Conservation (phyloP, 2,888 invertebrate genomes). For the Neoascia interrupta region DNA sequence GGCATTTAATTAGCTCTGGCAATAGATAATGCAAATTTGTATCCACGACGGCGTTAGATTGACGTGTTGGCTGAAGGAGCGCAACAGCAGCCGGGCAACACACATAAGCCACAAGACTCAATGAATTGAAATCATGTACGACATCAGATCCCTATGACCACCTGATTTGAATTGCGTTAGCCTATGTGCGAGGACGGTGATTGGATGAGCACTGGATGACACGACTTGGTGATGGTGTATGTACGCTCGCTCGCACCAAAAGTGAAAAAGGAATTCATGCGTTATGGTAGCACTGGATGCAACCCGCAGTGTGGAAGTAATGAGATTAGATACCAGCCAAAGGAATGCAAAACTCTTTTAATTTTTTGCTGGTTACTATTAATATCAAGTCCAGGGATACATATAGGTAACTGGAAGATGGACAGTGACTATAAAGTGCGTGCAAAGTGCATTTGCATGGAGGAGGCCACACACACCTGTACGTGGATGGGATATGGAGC, state of each 20-base stretch:
- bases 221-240: constrained; percentile 1
- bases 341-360: constrained; percentile 53
- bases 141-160: constrained; percentile 64
- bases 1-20: constrained; percentile 62
- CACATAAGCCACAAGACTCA: constrained; percentile 59
- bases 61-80: constrained; percentile 48
- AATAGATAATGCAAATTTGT: constrained; percentile 63
- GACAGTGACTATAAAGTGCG: constrained; percentile 62
- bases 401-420: constrained; percentile 40
- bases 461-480: constrained; percentile 65
- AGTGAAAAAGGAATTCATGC: constrained; percentile 21
- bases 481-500: constrained; percentile 21
- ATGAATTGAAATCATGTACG: constrained; percentile 66
- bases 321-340: constrained; percentile 61
- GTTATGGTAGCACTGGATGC: constrained; percentile 34
- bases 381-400: constrained; percentile 44
- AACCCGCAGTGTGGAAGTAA: constrained; percentile 57
- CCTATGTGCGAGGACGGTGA: constrained; percentile 1
- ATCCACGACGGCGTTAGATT: constrained; percentile 63
- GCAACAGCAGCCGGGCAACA: constrained; percentile 46
- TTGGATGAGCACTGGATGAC: too few relatives aligned
- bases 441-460: constrained; percentile 38
- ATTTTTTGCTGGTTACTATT: constrained; percentile 56
- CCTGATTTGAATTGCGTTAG: constrained; percentile 61
- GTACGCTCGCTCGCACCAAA: constrained; percentile 28